Percentiles rank a stretch among this genome's conserved stretches.
Evolutionary conservation across 37 sponge, comb jelly and placozoan genomes (phyloP).

Genomic region (Hexactinellida sp.): DNA sequence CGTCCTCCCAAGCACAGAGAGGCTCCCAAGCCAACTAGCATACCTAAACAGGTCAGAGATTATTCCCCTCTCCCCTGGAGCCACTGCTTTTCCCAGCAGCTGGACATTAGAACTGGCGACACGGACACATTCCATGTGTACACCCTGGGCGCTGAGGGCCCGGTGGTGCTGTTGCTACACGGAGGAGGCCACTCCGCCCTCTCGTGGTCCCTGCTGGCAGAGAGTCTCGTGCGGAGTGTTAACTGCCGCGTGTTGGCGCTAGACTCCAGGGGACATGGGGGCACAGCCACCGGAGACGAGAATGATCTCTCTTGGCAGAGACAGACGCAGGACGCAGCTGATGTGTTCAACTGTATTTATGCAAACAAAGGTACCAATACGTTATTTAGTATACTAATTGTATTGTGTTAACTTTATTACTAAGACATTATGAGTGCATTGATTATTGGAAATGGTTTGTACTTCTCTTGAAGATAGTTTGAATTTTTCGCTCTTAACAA

Average conservation of each 20-base stretch:
- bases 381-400: background rate
- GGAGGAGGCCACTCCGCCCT: slow-evolving; percentile 96
- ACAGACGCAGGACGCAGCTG: slow-evolving; percentile 27
- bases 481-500: no score
- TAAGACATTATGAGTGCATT: no score
- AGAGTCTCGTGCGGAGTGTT: slow-evolving; percentile 17
- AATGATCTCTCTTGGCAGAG: slow-evolving; percentile 46
- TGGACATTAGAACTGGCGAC: background rate
- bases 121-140: slow-evolving; percentile 66
- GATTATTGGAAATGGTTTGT: no score
- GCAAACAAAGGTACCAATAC: background rate
- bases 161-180: slow-evolving; percentile 76
- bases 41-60: background rate
- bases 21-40: background rate
- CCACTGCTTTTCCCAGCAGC: background rate
- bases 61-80: slow-evolving; percentile 7
- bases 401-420: background rate
- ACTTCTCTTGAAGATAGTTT: no score
- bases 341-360: slow-evolving; percentile 17
- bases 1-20: background rate
- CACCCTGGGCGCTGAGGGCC: slow-evolving; percentile 47
- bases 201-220: slow-evolving; percentile 83
- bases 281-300: slow-evolving; percentile 44
- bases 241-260: slow-evolving; percentile 52
- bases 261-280: slow-evolving; percentile 63